Base-by-base conservation (phyloP, 2,113 vertebrate species). In the Arizona elegans region DNA sequence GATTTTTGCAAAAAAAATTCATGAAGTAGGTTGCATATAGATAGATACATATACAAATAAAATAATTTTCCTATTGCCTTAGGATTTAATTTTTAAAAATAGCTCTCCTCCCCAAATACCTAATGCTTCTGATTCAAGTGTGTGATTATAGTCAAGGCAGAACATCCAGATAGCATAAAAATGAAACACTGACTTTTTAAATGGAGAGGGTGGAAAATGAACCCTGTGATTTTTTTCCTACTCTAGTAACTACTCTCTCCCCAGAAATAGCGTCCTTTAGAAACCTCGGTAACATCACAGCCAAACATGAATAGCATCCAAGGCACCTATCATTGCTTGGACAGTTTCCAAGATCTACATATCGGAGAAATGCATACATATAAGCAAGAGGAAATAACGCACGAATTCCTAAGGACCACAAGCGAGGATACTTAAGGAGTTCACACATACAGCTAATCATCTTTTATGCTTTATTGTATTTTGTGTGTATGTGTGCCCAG, bases 401-500 rank as follows among this genome's bases (percentile, higher is more conserved):
- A 55, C 17, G 8, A 81, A 47, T 89, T 26, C 19, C n/a, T 89
- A 11, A 17, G 33, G 24, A 43, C 87, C 33, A 26, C 10, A 70
- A 56, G 53, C 4, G 13, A 53, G 90, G 86, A 70, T 86, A 88
- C 90, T 87, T 1, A 85, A 89, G 21, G 29, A 70, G 38, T 65
- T 90, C 38, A 52, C 43, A 65, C 29, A 26, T 21, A 15, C 75
- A 81, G 17, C n/a, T 15, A 7, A 91, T 17, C 91, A 33, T 95
- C 94, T 93, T 70, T 33, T 70, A 88, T 89, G 75, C 93, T 89
- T 94, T 87, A 23, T 43, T 55, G 15, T 33, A 5, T 15, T 10
- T 33, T 33, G 7, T 88, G 50, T 19, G 13, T 12, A 29, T 9
- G 29, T 56, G 12, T 11, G 91, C 89, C 5, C 88, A 85, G 87